Evolutionary conservation across 2,888 invertebrate genomes (phyloP).

Genomic region (Dastarcus helophoroides): DNA sequence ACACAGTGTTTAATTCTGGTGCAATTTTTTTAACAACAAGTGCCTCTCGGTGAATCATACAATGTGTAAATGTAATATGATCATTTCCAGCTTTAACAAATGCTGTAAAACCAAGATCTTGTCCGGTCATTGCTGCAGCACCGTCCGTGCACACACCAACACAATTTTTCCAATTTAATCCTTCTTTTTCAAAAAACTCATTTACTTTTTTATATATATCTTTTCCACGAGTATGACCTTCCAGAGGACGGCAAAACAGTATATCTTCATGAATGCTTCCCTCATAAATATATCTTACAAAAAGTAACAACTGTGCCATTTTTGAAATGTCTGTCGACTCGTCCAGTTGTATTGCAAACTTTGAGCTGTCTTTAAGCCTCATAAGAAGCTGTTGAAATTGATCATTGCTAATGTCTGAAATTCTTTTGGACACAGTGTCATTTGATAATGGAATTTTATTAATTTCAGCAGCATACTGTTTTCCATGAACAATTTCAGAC

Average conservation of each 20-base stretch:
- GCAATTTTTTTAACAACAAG: slow-evolving; percentile 18
- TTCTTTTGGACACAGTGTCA: too few relatives aligned
- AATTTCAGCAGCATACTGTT: too few relatives aligned
- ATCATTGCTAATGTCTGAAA: too few relatives aligned
- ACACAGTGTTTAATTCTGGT: slow-evolving; percentile 15
- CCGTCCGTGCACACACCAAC: slow-evolving; percentile 12
- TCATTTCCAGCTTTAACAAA: slow-evolving; percentile 8
- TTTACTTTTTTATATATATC: slow-evolving; percentile 12
- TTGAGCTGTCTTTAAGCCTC: too few relatives aligned
- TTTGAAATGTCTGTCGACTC: too few relatives aligned
- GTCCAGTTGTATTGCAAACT: too few relatives aligned
- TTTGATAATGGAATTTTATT: too few relatives aligned
- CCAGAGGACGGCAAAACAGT: slow-evolving; percentile 10
- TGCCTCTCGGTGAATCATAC: slow-evolving; percentile 18
- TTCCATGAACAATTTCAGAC: too few relatives aligned
- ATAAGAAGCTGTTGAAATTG: too few relatives aligned
- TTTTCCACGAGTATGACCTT: slow-evolving; percentile 10
- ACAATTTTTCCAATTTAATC: slow-evolving; percentile 12
- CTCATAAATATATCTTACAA: slow-evolving; percentile 10
- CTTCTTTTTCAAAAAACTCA: slow-evolving; percentile 10
- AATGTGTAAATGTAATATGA: slow-evolving; percentile 15
- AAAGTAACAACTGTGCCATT: too few relatives aligned
- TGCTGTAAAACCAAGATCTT: slow-evolving; percentile 11
- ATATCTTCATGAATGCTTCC: slow-evolving; percentile 10
- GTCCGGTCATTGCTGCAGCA: slow-evolving; percentile 12